phyloP scores from a whole-genome alignment of 2,797 vertebrate genomes.

The Erpetoichthys calabaricus region DNA sequence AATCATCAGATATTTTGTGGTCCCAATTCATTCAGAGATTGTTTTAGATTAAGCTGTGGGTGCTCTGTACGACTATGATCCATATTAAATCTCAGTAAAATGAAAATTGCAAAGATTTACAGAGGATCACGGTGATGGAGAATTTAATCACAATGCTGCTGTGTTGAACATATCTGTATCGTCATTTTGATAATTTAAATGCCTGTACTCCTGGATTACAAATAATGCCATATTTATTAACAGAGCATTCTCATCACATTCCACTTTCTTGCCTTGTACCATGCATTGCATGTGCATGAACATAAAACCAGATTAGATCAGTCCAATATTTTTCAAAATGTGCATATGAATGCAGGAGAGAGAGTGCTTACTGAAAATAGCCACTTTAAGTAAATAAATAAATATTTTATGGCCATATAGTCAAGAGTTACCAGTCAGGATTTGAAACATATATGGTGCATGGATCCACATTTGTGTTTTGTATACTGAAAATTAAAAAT shows the following conservation, averaged over 20 bases:
- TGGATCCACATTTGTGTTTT: too few relatives aligned
- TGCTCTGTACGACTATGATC: constrained; percentile 63
- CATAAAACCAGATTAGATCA: too few relatives aligned
- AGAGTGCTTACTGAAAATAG: too few relatives aligned
- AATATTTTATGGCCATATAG: too few relatives aligned
- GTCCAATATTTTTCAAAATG: too few relatives aligned
- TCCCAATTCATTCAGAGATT: constrained; percentile 67
- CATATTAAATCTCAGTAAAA: constrained; percentile 93
- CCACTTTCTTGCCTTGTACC: constrained; percentile 27
- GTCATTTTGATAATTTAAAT: constrained; percentile 29
- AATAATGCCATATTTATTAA: constrained; percentile 43
- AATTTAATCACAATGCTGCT: constrained; percentile 78
- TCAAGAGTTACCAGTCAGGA: too few relatives aligned
- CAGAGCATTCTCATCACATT: constrained; percentile 35
- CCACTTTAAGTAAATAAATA: too few relatives aligned
- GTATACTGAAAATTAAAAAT: too few relatives aligned
- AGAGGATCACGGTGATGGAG: constrained; percentile 70
- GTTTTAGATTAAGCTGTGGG: constrained; percentile 75
- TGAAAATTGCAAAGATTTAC: constrained; percentile 95
- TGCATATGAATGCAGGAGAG: too few relatives aligned
- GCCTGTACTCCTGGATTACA: constrained; percentile 40
- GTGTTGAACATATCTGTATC: constrained; percentile 10
- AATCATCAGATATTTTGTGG: constrained; percentile 62
- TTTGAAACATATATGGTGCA: too few relatives aligned
- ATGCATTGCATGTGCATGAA: not conserved